phyloP scores from a whole-genome alignment of 2,113 vertebrate species.

The Ochotona princeps region DNA sequence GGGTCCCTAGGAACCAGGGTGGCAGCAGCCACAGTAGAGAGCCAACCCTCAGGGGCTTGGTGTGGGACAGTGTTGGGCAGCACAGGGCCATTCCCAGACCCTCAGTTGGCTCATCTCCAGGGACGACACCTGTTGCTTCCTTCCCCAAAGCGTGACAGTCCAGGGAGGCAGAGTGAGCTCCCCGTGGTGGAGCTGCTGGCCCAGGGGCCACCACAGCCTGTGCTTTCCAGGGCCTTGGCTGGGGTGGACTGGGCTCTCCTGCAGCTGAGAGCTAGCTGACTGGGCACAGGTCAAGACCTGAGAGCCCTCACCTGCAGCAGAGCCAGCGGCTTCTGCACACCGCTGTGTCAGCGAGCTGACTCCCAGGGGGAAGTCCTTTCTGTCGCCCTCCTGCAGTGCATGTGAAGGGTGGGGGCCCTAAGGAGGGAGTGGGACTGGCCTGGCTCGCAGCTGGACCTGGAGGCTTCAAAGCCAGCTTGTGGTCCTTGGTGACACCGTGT shows the following conservation, averaged over 20 bases:
- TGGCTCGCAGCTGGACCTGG: neutral
- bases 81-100: rapidly evolving
- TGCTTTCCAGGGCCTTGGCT: rapidly evolving
- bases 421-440: neutral
- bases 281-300: neutral
- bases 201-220: too few relatives aligned
- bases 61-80: rapidly evolving
- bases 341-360: too few relatives aligned
- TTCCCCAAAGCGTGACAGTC: too few relatives aligned
- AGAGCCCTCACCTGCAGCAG: too few relatives aligned
- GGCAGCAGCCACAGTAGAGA: neutral
- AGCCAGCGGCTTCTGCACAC: too few relatives aligned
- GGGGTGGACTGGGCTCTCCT: neutral
- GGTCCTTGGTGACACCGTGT: neutral
- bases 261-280: neutral
- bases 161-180: too few relatives aligned
- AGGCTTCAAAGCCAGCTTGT: neutral
- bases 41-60: neutral
- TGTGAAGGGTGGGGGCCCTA: neutral
- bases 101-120: neutral
- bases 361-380: too few relatives aligned
- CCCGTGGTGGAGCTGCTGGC: too few relatives aligned
- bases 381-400: too few relatives aligned
- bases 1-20: neutral
- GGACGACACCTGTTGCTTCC: rapidly evolving